phyloP scores from a whole-genome alignment of 2,797 vertebrate species.

The Microchirus variegatus region DNA sequence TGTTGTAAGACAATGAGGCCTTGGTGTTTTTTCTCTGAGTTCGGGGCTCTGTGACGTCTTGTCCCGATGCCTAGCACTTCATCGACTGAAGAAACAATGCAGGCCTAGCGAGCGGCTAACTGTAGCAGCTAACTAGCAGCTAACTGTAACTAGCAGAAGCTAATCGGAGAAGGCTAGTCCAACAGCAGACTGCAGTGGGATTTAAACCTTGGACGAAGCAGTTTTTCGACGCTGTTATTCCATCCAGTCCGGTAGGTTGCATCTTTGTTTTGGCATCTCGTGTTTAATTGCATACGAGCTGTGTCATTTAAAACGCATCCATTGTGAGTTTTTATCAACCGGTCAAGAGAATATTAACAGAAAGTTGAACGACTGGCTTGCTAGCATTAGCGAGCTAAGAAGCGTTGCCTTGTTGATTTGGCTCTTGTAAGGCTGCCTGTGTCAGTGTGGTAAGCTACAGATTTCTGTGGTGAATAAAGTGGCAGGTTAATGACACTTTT shows the following conservation, averaged over 20 bases:
- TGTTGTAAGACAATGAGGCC: slow-evolving; percentile 28
- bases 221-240: slow-evolving; percentile 43
- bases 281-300: rapidly evolving
- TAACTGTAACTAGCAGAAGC: slow-evolving; percentile 48
- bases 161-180: slow-evolving; percentile 51
- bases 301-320: rapidly evolving
- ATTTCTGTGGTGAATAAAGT: too few relatives aligned
- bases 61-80: slow-evolving; percentile 32
- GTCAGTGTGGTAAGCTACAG: background rate
- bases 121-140: slow-evolving; percentile 1
- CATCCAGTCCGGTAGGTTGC: slow-evolving; percentile 51
- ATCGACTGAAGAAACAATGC: slow-evolving; percentile 75
- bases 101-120: slow-evolving; percentile 66
- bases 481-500: background rate
- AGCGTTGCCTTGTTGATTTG: slow-evolving; percentile 15
- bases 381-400: slow-evolving; percentile 44
- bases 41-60: slow-evolving; percentile 20
- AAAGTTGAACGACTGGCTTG: slow-evolving; percentile 48
- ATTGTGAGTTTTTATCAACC: rapidly evolving
- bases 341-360: slow-evolving; percentile 21
- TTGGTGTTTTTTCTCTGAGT: slow-evolving; percentile 3
- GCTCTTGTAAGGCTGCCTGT: background rate
- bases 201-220: slow-evolving; percentile 64
- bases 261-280: rapidly evolving
- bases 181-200: slow-evolving; percentile 56